These are phyloP conservation scores for Hydractinia symbiolongicarpus DNA, from an alignment of 30 jellyfish, hydroid and myxozoan genomes.

Conservation along the genomic window DNA sequence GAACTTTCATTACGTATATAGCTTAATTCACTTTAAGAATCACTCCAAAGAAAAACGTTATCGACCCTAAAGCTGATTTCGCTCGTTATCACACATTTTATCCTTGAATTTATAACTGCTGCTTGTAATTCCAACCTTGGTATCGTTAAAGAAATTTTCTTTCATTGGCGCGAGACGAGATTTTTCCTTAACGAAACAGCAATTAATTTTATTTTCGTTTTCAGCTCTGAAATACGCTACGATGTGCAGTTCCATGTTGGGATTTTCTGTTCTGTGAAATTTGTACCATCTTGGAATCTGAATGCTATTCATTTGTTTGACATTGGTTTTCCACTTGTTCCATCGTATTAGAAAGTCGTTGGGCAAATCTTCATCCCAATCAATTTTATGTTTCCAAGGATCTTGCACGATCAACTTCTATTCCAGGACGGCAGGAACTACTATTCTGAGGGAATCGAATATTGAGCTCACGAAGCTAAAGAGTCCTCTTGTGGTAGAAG, in stretches of 20 bases:
- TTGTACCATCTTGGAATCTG: neutral
- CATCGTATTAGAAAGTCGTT: neutral
- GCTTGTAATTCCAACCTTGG: constrained; percentile 2
- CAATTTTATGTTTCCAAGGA: constrained; percentile 14
- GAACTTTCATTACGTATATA: neutral
- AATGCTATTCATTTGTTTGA: neutral
- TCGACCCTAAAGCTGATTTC: neutral
- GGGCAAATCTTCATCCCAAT: constrained; percentile 13
- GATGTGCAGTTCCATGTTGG: neutral
- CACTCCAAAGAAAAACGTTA: neutral
- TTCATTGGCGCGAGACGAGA: constrained; percentile 4
- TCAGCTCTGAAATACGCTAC: neutral
- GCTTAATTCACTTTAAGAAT: neutral
- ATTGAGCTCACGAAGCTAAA: constrained; percentile 6
- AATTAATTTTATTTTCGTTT: neutral
- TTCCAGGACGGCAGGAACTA: constrained; percentile 11
- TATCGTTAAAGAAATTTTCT: neutral
- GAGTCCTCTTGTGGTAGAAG: constrained; percentile 12
- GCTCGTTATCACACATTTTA: neutral
- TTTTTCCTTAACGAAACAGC: neutral
- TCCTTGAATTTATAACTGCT: neutral
- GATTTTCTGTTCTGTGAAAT: too few species aligned
- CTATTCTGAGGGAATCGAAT: constrained; percentile 15
- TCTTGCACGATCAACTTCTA: constrained; percentile 15
- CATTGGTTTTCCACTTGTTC: neutral